These are phyloP conservation scores for Colostygia pectinataria DNA, from an alignment of 2,888 invertebrate species.

Conservation along the genomic window DNA sequence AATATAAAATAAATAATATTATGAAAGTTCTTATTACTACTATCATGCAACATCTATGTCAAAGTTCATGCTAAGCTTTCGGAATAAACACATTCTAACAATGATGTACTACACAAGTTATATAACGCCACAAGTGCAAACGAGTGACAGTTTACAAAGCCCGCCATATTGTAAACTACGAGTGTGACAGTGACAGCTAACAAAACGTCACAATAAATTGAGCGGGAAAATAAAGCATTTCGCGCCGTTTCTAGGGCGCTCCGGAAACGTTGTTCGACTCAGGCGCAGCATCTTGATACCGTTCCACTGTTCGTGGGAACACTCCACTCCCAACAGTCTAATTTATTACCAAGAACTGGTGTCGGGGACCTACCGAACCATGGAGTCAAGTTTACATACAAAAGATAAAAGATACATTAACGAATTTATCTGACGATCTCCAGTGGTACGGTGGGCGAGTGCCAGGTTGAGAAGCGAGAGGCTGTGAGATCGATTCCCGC, in stretches of 20 bases:
- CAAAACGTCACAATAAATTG: slow-evolving; percentile 78
- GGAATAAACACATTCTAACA: slow-evolving; percentile 21
- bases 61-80: slow-evolving; percentile 14
- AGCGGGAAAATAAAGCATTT: slow-evolving; percentile 74
- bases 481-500: no score
- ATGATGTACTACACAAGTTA: slow-evolving; percentile 20
- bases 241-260: slow-evolving; percentile 63
- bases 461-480: no score
- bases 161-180: slow-evolving; percentile 41
- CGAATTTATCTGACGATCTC: no score
- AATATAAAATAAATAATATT: no score
- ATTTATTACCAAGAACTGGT: slow-evolving; percentile 73
- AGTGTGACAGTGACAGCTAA: slow-evolving; percentile 70
- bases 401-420: no score
- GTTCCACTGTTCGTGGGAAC: slow-evolving; percentile 74
- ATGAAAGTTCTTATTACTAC: slow-evolving; percentile 10
- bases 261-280: slow-evolving; percentile 53
- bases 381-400: slow-evolving; percentile 5
- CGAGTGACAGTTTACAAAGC: slow-evolving; percentile 32
- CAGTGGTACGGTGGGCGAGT: no score
- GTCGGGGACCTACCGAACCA: slow-evolving; percentile 29
- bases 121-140: slow-evolving; percentile 34
- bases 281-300: slow-evolving; percentile 75
- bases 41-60: slow-evolving; percentile 6
- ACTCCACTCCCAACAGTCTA: slow-evolving; percentile 62